Percentiles rank a stretch among this genome's conserved stretches.
These are phyloP conservation scores for Dicyrtomina minuta DNA, from an alignment of 2,888 invertebrate species.

Conservation along the genomic window DNA sequence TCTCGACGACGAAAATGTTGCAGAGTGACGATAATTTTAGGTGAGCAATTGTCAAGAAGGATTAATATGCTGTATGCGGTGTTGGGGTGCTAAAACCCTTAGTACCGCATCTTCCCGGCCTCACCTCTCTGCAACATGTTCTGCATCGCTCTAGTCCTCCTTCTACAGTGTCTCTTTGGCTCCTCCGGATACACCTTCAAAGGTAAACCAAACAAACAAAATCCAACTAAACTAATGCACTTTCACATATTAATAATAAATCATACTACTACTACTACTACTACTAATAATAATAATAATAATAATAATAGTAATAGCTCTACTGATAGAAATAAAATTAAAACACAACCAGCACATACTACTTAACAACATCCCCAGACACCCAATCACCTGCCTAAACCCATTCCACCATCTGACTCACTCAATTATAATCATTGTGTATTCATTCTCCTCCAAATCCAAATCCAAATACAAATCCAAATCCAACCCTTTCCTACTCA, in stretches of 20 bases:
- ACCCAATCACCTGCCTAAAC: background rate
- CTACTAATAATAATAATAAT: too few species aligned
- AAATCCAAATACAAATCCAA: background rate
- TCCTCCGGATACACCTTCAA: conserved; percentile 54
- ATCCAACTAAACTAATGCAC: too few species aligned
- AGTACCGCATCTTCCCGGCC: conserved; percentile 53
- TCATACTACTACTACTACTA: too few species aligned
- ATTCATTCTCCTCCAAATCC: background rate
- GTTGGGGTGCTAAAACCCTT: conserved; percentile 51
- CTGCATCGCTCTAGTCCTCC: conserved; percentile 54
- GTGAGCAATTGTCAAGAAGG: conserved; percentile 48
- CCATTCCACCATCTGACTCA: conserved; percentile 10
- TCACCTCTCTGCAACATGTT: conserved; percentile 54
- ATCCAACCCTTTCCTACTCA: background rate
- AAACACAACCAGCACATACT: conserved; percentile 3
- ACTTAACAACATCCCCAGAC: background rate
- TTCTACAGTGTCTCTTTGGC: conserved; percentile 54
- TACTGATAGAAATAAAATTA: background rate
- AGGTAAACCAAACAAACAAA: conserved; percentile 47
- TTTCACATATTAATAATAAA: too few species aligned
- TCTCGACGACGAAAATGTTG: conserved; percentile 44
- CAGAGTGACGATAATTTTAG: conserved; percentile 51
- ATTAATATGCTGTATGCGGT: conserved; percentile 51
- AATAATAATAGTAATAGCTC: too few species aligned
- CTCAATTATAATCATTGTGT: conserved; percentile 17